These are phyloP conservation scores for Aspidiotus rigidus DNA, from an alignment of 2,888 invertebrate genomes.

Conservation along the genomic window DNA sequence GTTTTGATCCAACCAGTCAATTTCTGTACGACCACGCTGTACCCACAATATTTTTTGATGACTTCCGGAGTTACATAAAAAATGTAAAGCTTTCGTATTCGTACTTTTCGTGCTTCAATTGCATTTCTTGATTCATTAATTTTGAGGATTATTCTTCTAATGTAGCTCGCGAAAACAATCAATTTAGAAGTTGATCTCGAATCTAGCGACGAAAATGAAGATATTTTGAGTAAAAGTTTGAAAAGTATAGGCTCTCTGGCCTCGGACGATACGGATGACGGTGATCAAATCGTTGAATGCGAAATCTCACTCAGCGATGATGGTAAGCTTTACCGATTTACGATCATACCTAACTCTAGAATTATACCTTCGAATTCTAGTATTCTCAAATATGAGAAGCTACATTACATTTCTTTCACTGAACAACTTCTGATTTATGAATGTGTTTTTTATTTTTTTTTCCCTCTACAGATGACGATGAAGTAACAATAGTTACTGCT, in stretches of 20 bases:
- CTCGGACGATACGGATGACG: not conserved
- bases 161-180: not conserved
- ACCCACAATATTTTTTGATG: constrained; percentile 21
- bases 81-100: not conserved
- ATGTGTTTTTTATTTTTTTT: too few relatives aligned
- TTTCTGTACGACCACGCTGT: constrained; percentile 12
- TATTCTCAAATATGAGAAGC: too few relatives aligned
- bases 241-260: not conserved
- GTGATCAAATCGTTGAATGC: not conserved
- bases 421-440: too few relatives aligned
- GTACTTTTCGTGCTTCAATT: not conserved
- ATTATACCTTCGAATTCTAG: too few relatives aligned
- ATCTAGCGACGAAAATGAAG: not conserved
- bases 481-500: too few relatives aligned
- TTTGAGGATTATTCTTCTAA: not conserved
- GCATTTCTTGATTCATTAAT: not conserved
- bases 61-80: constrained; percentile 16
- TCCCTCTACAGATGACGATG: too few relatives aligned
- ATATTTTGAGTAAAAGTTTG: not conserved
- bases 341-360: too few relatives aligned
- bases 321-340: too few relatives aligned
- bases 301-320: not conserved
- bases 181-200: not conserved
- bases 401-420: too few relatives aligned
- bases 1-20: constrained; percentile 15